Conservation (phyloP, 2,888 invertebrate genomes). For the Zhuqinia jingwanae region DNA sequence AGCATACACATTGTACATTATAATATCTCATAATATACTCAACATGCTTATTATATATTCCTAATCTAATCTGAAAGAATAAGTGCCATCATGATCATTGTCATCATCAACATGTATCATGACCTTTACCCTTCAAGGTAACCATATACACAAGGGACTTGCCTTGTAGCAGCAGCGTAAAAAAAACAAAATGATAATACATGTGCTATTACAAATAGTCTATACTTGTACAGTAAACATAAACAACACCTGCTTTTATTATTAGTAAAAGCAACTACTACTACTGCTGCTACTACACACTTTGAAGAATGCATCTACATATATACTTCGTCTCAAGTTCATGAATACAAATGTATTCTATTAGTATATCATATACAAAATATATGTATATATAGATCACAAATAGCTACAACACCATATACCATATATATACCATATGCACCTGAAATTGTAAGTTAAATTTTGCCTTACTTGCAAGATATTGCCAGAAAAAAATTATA, state of each 20-base stretch:
- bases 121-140: constrained; percentile 61
- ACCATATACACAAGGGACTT: constrained; percentile 55
- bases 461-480: constrained; percentile 3
- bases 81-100: constrained; percentile 17
- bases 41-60: neutral
- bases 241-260: too few relatives aligned
- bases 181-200: constrained; percentile 4
- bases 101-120: constrained; percentile 29
- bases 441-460: constrained; percentile 37
- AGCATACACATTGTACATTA: too few relatives aligned
- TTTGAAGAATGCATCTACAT: too few relatives aligned
- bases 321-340: constrained; percentile 18
- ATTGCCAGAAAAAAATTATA: constrained; percentile 13
- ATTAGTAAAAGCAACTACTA: neutral
- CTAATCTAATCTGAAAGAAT: constrained; percentile 23
- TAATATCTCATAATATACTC: too few relatives aligned
- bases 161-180: constrained; percentile 36
- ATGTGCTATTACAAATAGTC: neutral
- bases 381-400: neutral
- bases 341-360: constrained; percentile 32
- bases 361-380: too few relatives aligned
- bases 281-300: too few relatives aligned
- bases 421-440: neutral
- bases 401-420: neutral
- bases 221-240: neutral